These are phyloP conservation scores for Galaxias olidus DNA, from an alignment of 2,797 vertebrate genomes.

Conservation along the genomic window DNA sequence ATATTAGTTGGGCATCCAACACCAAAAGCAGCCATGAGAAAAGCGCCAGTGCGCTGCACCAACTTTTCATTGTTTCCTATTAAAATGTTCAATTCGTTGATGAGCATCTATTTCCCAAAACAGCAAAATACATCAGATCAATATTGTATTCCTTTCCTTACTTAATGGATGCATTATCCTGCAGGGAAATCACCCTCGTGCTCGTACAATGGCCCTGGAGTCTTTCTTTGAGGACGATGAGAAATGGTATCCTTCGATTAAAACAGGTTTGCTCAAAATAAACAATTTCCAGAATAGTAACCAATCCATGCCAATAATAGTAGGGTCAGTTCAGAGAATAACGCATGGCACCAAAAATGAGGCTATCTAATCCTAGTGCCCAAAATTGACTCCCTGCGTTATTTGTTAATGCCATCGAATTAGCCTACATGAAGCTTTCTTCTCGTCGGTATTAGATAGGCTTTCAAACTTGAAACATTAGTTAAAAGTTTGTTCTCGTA, in stretches of 20 bases:
- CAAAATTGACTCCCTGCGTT: constrained; percentile 37
- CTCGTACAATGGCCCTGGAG: constrained; percentile 4
- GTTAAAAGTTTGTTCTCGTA: constrained; percentile 1
- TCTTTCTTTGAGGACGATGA: not conserved
- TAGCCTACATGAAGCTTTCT: too few species aligned
- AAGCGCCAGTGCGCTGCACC: constrained; percentile 60
- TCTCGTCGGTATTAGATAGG: too few species aligned
- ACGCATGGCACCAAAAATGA: not conserved
- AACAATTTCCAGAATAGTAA: not conserved
- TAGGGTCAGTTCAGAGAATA: constrained; percentile 6
- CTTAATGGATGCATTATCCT: not conserved
- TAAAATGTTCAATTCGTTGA: constrained; percentile 41
- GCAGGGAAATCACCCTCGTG: not conserved
- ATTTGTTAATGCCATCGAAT: constrained; percentile 19
- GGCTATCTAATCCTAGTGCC: constrained; percentile 7
- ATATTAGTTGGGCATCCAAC: constrained; percentile 70
- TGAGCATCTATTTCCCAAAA: constrained; percentile 50
- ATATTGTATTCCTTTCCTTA: constrained; percentile 1
- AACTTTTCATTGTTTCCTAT: constrained; percentile 68
- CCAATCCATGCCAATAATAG: constrained; percentile 11
- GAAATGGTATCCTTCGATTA: not conserved
- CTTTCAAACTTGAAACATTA: too few species aligned
- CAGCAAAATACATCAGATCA: constrained; percentile 40
- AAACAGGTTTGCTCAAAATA: constrained; percentile 21
- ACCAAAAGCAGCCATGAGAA: constrained; percentile 65